A percentile compares a stretch with the other conserved stretches of the same genome.
Conservation (phyloP, 1,140 invertebrate species). For the Nasonia vitripennis region DNA sequence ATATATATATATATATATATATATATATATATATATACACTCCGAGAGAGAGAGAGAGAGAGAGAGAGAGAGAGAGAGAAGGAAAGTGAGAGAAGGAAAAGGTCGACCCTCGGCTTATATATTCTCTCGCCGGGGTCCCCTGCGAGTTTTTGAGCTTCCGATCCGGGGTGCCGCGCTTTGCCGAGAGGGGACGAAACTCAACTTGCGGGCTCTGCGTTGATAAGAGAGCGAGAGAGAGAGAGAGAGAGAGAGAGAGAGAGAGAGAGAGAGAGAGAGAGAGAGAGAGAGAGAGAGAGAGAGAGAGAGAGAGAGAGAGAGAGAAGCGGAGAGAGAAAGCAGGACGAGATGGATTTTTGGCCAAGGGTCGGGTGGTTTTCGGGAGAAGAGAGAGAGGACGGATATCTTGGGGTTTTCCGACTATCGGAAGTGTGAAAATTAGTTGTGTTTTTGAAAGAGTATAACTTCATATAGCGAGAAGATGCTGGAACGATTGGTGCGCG, state of each 20-base stretch:
- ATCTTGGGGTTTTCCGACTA: background rate
- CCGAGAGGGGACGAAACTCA: background rate
- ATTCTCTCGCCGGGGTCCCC: slow-evolving; percentile 43
- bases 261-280: background rate
- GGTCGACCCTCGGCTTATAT: slow-evolving; percentile 66
- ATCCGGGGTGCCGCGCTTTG: background rate
- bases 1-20: too few relatives aligned
- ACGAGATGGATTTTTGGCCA: background rate
- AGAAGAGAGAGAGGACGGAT: too few relatives aligned
- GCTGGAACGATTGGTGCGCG: too few relatives aligned
- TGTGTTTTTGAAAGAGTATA: too few relatives aligned
- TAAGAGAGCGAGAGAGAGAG: background rate
- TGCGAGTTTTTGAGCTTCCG: slow-evolving; percentile 45
- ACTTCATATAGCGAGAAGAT: too few relatives aligned
- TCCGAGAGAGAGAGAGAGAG: slow-evolving; percentile 46
- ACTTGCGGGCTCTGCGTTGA: background rate
- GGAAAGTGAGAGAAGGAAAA: slow-evolving; percentile 59
- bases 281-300: too few relatives aligned
- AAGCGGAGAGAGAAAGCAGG: background rate
- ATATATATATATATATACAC: background rate
- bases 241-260: background rate
- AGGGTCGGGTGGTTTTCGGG: too few relatives aligned
- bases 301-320: background rate
- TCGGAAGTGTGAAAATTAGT: too few relatives aligned
- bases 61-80: slow-evolving; percentile 61